A percentile compares a stretch with the other conserved stretches of the same genome.
These are phyloP conservation scores for Phaonia tiefii DNA, from an alignment of 2,888 invertebrate species.

Conservation along the genomic window DNA sequence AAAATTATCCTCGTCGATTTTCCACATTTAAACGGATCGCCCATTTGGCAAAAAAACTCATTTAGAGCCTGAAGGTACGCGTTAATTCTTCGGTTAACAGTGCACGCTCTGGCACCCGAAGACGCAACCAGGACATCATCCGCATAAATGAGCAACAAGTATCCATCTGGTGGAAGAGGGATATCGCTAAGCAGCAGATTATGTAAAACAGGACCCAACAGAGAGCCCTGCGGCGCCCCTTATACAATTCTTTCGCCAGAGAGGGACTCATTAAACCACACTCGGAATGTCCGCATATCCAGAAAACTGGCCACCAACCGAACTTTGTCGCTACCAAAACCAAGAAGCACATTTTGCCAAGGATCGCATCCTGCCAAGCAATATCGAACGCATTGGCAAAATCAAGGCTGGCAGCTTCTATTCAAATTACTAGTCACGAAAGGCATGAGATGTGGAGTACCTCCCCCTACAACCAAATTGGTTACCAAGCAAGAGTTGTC, in stretches of 20 bases:
- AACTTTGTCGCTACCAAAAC: not conserved
- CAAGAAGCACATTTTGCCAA: not conserved
- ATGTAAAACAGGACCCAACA: too few species aligned
- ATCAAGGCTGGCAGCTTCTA: too few species aligned
- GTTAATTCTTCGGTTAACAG: not conserved
- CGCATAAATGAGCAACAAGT: too few species aligned
- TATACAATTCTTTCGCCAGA: not conserved
- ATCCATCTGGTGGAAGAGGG: too few species aligned
- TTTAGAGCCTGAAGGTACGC: not conserved
- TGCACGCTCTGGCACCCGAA: not conserved
- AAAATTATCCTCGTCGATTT: not conserved
- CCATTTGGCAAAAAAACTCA: not conserved
- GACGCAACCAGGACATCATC: too few species aligned
- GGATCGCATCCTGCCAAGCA: too few species aligned
- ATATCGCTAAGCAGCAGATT: too few species aligned
- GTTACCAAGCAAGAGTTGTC: constrained; percentile 10
- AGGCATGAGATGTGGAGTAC: not conserved
- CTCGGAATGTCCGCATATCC: not conserved
- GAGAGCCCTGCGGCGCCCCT: too few species aligned
- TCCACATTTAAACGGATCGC: not conserved
- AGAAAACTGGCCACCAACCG: not conserved
- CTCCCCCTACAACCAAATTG: too few species aligned
- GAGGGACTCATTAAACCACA: not conserved
- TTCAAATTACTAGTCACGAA: not conserved
- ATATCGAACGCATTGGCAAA: too few species aligned